Evolutionary conservation across 2,113 vertebrate species (phyloP).

Genomic region (Athene noctua): DNA sequence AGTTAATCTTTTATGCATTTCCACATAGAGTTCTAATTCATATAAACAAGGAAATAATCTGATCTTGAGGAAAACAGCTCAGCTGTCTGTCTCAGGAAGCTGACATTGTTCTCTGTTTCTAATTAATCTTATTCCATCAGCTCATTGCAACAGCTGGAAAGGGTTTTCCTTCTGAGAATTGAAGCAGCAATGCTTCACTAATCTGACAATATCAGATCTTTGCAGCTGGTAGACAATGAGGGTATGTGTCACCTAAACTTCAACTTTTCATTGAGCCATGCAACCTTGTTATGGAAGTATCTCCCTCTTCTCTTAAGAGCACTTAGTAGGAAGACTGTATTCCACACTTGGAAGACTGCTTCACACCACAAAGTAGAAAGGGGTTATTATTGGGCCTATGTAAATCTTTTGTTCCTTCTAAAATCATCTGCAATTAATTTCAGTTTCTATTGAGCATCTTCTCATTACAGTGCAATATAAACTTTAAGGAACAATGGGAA

Average conservation of each 20-base stretch:
- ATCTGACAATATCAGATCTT: neutral
- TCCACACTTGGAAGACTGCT: neutral
- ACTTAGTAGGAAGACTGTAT: neutral
- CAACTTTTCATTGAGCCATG: neutral
- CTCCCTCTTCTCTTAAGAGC: neutral
- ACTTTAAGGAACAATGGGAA: neutral
- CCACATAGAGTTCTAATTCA: neutral
- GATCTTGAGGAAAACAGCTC: neutral
- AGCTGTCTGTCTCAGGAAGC: neutral
- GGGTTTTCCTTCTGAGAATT: neutral
- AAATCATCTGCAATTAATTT: neutral
- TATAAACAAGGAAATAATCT: neutral
- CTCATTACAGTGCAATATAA: neutral
- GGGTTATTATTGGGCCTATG: neutral
- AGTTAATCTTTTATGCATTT: neutral
- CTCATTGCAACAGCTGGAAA: slow-evolving; percentile 29
- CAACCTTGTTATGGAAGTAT: neutral
- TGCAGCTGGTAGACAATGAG: neutral
- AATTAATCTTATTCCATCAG: slow-evolving; percentile 25
- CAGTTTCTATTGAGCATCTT: neutral
- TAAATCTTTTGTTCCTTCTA: neutral
- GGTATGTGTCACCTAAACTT: neutral
- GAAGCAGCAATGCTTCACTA: neutral
- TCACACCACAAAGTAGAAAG: neutral
- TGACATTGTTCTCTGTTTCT: neutral